phyloP scores from a whole-genome alignment of 2,797 vertebrate species.

The Sternarchorhynchus goeldii region DNA sequence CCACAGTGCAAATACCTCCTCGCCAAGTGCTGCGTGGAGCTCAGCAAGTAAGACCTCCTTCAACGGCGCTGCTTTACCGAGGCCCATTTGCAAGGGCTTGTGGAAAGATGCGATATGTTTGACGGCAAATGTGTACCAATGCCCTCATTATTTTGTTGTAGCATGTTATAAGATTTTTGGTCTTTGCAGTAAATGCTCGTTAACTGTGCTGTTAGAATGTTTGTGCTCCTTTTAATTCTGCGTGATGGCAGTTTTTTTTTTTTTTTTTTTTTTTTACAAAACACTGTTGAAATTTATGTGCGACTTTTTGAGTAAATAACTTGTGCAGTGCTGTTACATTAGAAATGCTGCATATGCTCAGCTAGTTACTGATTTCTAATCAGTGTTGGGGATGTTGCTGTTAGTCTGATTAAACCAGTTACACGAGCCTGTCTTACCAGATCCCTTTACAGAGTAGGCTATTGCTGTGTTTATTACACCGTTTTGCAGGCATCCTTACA shows the following conservation, averaged over 20 bases:
- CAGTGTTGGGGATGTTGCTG: not conserved
- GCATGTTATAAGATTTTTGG: not conserved
- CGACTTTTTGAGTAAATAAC: not conserved
- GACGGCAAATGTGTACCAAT: not conserved
- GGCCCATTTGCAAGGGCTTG: not conserved
- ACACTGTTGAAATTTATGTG: not conserved
- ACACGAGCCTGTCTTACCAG: not conserved
- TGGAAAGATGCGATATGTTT: not conserved
- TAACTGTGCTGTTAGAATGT: not conserved
- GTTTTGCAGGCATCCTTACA: not conserved
- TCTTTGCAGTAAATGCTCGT: not conserved
- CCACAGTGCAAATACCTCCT: constrained; percentile 96
- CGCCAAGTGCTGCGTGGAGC: constrained; percentile 96
- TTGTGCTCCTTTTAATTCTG: not conserved
- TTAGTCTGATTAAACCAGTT: not conserved
- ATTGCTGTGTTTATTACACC: not conserved
- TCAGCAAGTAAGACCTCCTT: constrained; percentile 85
- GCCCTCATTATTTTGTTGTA: not conserved
- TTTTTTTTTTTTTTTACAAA: not conserved
- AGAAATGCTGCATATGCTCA: not conserved
- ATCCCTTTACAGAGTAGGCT: not conserved
- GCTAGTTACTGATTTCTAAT: not conserved
- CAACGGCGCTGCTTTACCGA: not conserved
- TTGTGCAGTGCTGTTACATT: not conserved
- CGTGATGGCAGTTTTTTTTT: not conserved